Evolutionary conservation across 2,113 vertebrate genomes (phyloP), one percentile per base, ranked within the genome.

Genomic region (Peromyscus maniculatus): DNA sequence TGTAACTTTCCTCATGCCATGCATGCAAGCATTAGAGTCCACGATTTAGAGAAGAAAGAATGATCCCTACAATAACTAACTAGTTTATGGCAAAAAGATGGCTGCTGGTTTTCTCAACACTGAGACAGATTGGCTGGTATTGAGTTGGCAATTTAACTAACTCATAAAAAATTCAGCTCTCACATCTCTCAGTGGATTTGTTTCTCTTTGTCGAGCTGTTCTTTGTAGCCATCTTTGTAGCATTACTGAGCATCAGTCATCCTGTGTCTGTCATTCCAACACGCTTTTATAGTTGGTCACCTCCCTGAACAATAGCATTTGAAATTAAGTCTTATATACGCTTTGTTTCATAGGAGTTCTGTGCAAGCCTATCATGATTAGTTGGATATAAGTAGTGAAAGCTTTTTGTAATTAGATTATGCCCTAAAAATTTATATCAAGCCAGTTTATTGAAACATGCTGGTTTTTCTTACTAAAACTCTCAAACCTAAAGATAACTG

Each of bases 141-240:
- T 84, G 49, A 93, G 87, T 10, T 91, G 43, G 80, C 17, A 96
- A 95, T 55, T 19, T 55, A 80, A 71, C 8, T 87, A 43, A 80
- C 26, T 22, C 74, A 95, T 55, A n/a, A 55, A 95, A 94, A 16
- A 59, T 91, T 80, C 84, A 96, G 72, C 92, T 90, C 86, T 93
- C 46, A 80, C 4, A 55, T 36, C 71, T 96, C 28, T 52, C 1
- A 13, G 36, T 75, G 22, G 39, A 33, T 67, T 89, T 64, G 69
- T 69, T 77, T 96, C 43, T 94, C 59, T 96, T 80, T 3, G n/a
- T 16, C 26, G 87, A 86, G 92, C 69, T 84, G 21, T 36, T 91
- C 36, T 90, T 94, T 82, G 71, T 3, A 91, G 36, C 2, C n/a
- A 80, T 77, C 31, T 96, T 52, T 52, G 52, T 64, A 94, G n/a